Conservation (phyloP, 2,888 invertebrate genomes). For the Trilocha varians region DNA sequence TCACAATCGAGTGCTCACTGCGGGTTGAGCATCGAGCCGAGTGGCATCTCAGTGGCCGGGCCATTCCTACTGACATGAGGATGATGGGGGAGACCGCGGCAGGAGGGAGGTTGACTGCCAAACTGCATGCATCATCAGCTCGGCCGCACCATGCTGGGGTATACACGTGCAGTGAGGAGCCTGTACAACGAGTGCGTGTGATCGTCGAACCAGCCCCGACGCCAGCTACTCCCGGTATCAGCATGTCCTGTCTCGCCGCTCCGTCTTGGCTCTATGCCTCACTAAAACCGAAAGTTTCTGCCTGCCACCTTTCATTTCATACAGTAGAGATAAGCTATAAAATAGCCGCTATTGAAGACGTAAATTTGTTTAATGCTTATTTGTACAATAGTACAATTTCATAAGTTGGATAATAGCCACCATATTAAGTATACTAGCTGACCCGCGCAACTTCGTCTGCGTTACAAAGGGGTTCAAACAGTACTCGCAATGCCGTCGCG, state of each 20-base stretch:
- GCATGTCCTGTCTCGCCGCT: conserved; percentile 1
- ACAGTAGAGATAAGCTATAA: too few species aligned
- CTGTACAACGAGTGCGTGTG: conserved; percentile 36
- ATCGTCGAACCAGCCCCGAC: conserved; percentile 19
- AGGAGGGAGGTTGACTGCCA: conserved; percentile 31
- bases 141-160: conserved; percentile 38
- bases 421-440: too few species aligned
- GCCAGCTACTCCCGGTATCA: conserved; percentile 10
- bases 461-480: too few species aligned
- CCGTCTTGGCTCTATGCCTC: not conserved
- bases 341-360: too few species aligned
- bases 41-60: conserved; percentile 39
- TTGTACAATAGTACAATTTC: too few species aligned
- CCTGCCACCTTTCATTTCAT: not conserved
- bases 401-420: too few species aligned
- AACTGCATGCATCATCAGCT: conserved; percentile 32
- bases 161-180: conserved; percentile 42
- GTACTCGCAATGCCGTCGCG: too few species aligned
- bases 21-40: conserved; percentile 38
- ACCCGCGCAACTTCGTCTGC: too few species aligned
- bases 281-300: not conserved
- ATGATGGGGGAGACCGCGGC: conserved; percentile 29
- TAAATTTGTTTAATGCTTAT: too few species aligned
- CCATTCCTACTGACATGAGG: conserved; percentile 37
- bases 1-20: conserved; percentile 50